Conservation (phyloP, 2,797 vertebrate species). For the Eulemur rubriventer region DNA sequence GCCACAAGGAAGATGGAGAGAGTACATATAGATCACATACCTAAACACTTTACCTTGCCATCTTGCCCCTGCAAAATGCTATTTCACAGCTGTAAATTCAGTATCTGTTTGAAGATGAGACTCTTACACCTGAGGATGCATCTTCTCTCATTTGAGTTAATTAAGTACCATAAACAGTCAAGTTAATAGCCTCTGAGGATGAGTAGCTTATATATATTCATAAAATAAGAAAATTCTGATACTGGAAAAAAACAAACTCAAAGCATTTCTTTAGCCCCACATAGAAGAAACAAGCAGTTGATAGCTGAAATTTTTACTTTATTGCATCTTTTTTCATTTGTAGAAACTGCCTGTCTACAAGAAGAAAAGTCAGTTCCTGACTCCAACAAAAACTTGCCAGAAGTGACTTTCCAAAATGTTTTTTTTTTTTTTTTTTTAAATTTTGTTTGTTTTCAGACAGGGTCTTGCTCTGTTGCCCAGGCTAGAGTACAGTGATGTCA, state of each 20-base stretch:
- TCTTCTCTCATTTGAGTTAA: not conserved
- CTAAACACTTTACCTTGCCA: not conserved
- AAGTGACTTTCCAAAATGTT: not conserved
- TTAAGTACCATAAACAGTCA: not conserved
- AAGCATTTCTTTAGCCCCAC: not conserved
- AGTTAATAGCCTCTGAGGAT: not conserved
- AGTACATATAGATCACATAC: not conserved
- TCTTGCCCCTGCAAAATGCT: not conserved
- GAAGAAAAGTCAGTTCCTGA: not conserved
- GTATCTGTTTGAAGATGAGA: not conserved
- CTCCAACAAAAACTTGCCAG: not conserved
- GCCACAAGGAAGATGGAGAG: not conserved
- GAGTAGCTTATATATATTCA: not conserved
- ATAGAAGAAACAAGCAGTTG: not conserved
- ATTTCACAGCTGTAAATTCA: not conserved
- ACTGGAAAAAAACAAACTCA: not conserved
- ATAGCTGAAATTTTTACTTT: not conserved
- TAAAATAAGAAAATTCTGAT: not conserved
- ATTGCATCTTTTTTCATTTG: not conserved
- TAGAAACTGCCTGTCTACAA: not conserved
- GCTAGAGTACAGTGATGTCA: not conserved
- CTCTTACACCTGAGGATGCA: not conserved
- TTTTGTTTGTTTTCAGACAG: not conserved
- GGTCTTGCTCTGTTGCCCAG: not conserved
- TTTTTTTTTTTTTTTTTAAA: not conserved